These are phyloP conservation scores for Protobothrops flavoviridis DNA, from an alignment of 2,113 vertebrate genomes.

Conservation along the genomic window DNA sequence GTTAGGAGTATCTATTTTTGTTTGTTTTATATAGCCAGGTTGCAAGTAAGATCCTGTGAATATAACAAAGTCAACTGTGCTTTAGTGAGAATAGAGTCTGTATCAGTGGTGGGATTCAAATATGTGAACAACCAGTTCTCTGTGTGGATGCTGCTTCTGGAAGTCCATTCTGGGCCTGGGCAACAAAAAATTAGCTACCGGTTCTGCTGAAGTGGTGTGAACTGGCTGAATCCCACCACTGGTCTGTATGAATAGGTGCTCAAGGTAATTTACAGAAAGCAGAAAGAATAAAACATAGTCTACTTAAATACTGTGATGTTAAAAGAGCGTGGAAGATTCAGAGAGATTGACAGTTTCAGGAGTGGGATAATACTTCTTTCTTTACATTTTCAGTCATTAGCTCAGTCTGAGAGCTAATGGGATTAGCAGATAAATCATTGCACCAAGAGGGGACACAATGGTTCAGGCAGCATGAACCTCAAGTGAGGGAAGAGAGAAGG, in stretches of 20 bases:
- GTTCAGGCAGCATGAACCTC: neutral
- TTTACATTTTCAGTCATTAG: neutral
- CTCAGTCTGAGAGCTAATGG: neutral
- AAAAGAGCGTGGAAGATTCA: neutral
- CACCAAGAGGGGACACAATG: neutral
- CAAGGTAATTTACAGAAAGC: neutral
- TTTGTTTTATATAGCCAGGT: neutral
- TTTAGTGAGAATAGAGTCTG: neutral
- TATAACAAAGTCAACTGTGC: neutral
- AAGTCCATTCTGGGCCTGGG: no score
- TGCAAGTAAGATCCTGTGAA: neutral
- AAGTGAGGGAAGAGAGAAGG: neutral
- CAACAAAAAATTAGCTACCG: no score
- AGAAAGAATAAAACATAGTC: neutral
- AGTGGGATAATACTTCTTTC: neutral
- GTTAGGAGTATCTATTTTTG: neutral
- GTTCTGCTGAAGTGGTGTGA: no score
- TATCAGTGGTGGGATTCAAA: no score
- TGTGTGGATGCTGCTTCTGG: no score
- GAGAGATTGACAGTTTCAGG: neutral
- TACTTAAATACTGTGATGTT: neutral
- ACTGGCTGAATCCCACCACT: no score
- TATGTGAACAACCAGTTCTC: no score
- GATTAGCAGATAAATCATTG: neutral
- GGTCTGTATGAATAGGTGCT: neutral